phyloP scores from a whole-genome alignment of 37 sponge, comb jelly and placozoan species.

The Diacarnus erythraeanus region DNA sequence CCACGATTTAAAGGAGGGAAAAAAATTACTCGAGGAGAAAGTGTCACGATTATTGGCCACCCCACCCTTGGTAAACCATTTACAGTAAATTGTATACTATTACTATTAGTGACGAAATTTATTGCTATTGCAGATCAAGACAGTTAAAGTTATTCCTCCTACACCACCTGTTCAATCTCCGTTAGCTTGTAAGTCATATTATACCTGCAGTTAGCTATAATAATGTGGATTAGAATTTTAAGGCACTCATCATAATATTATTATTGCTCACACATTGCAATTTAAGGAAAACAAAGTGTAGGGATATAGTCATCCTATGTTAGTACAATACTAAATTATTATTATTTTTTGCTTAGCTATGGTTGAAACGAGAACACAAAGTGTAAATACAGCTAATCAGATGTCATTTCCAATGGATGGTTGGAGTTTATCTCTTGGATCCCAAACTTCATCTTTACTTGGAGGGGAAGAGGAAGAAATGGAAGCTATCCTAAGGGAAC shows the following conservation, averaged over 20 bases:
- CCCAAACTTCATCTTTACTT: not conserved
- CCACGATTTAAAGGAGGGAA: not conserved
- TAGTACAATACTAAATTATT: not conserved
- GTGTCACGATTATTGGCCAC: not conserved
- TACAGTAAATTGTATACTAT: too few relatives aligned
- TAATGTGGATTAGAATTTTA: too few relatives aligned
- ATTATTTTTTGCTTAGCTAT: not conserved
- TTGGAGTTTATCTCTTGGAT: not conserved
- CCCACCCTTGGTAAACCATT: not conserved
- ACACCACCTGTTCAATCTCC: not conserved
- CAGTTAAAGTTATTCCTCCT: not conserved
- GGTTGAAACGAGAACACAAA: not conserved
- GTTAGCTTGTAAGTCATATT: not conserved
- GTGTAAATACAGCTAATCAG: constrained; percentile 11
- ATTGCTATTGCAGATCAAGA: not conserved
- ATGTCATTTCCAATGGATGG: not conserved
- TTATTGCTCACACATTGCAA: too few relatives aligned
- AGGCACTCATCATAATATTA: too few relatives aligned
- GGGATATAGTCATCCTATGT: not conserved
- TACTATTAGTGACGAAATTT: not conserved
- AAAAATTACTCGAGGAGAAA: not conserved
- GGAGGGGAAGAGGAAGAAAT: constrained; percentile 39
- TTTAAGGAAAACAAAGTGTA: too few relatives aligned
- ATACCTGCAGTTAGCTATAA: not conserved
- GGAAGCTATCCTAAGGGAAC: constrained; percentile 21